These are phyloP conservation scores for Nipponacmea schrenckii DNA, from an alignment of 2,888 invertebrate species.

Conservation along the genomic window DNA sequence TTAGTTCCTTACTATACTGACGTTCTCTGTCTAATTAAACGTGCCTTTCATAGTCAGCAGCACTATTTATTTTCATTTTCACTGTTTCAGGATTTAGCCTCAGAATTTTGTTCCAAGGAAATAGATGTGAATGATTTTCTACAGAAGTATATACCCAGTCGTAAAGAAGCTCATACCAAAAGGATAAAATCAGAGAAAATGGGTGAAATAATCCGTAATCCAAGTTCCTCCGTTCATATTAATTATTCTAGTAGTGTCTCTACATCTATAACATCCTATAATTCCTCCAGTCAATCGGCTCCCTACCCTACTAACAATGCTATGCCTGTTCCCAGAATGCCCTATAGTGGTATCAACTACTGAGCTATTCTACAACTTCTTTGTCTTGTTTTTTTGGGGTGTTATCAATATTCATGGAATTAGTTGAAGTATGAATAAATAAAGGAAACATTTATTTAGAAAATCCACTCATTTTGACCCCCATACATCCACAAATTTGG, in stretches of 20 bases:
- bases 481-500: too few species aligned
- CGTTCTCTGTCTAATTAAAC: background rate
- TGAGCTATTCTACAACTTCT: too few species aligned
- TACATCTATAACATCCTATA: conserved; percentile 11
- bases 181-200: conserved; percentile 95
- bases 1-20: too few species aligned
- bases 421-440: too few species aligned
- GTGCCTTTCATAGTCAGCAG: conserved; percentile 17
- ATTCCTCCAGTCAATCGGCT: background rate
- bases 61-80: background rate
- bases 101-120: conserved; percentile 81
- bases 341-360: too few species aligned
- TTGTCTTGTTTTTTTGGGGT: too few species aligned
- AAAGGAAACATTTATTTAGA: too few species aligned
- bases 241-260: background rate
- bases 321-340: background rate
- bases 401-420: too few species aligned
- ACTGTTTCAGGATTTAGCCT: conserved; percentile 74
- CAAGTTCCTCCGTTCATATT: conserved; percentile 7
- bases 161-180: conserved; percentile 82
- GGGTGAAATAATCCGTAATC: conserved; percentile 70
- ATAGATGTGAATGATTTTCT: conserved; percentile 83
- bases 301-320: conserved; percentile 20
- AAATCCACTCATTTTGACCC: too few species aligned
- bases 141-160: conserved; percentile 81